Evolutionary conservation across 1,140 invertebrate genomes (phyloP).

Genomic region (Mycetomoellerius zeteki): DNA sequence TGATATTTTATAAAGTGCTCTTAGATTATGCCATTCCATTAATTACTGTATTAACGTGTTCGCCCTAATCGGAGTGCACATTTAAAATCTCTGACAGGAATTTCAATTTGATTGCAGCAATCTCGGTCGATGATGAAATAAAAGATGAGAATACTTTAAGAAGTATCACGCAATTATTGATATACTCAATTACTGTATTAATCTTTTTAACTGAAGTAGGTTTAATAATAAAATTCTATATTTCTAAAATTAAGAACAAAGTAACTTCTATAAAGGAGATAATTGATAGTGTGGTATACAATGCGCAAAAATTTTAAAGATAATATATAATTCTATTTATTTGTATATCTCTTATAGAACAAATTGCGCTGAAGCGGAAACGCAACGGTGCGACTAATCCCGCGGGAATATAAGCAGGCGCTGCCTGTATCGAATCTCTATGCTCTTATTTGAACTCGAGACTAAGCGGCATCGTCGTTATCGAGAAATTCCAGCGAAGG

Average conservation of each 20-base stretch:
- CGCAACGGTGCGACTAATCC: slow-evolving; percentile 23
- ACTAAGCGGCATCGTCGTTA: slow-evolving; percentile 55
- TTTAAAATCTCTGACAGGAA: neutral
- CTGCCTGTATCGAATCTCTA: neutral
- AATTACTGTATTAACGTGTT: neutral
- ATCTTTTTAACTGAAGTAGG: neutral
- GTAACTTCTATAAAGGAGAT: no score
- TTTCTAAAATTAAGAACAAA: no score
- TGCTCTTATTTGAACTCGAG: slow-evolving; percentile 54
- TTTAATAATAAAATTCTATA: neutral
- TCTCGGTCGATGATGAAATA: neutral
- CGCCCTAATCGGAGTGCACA: neutral
- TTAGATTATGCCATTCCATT: neutral
- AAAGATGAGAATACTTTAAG: neutral
- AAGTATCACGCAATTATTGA: neutral
- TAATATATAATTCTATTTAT: neutral
- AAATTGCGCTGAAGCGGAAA: neutral
- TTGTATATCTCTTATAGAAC: neutral
- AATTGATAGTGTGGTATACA: no score
- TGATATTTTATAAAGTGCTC: neutral
- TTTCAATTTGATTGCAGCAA: neutral
- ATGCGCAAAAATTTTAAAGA: no score
- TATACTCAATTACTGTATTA: neutral
- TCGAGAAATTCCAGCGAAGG: slow-evolving; percentile 46
- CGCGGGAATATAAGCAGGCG: slow-evolving; percentile 20